Conservation (phyloP, 2,888 invertebrate species). For the Callyntrura sp. region DNA sequence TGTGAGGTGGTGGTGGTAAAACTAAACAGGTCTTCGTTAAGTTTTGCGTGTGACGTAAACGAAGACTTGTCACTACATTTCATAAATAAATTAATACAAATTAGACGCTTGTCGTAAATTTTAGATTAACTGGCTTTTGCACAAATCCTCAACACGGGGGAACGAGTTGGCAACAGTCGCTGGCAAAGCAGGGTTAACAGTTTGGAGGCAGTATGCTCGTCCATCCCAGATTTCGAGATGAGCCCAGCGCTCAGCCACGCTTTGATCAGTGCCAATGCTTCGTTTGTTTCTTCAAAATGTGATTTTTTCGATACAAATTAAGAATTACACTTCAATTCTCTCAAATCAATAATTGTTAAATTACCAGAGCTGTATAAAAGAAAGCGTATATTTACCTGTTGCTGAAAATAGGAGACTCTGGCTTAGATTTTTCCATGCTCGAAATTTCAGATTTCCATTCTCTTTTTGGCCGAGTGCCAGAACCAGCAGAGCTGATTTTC, state of each 20-base stretch:
- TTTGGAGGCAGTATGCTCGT: slow-evolving; percentile 66
- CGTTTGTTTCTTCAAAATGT: slow-evolving; percentile 29
- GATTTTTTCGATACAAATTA: neutral
- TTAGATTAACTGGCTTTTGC: neutral
- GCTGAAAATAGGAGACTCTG: slow-evolving; percentile 35
- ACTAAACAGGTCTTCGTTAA: too few relatives aligned
- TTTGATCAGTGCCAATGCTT: neutral
- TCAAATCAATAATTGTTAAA: neutral
- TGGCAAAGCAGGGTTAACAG: neutral
- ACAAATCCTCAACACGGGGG: slow-evolving; percentile 45
- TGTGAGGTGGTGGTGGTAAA: too few relatives aligned
- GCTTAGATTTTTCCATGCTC: neutral
- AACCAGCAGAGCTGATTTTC: too few relatives aligned
- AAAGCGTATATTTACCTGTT: slow-evolving; percentile 6
- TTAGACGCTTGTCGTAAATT: neutral
- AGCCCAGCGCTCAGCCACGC: neutral
- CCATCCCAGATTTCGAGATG: slow-evolving; percentile 68
- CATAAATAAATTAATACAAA: slow-evolving; percentile 6
- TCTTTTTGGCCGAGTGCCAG: neutral
- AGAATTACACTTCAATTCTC: neutral
- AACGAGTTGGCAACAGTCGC: slow-evolving; percentile 43
- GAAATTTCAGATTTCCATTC: neutral
- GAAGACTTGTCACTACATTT: neutral
- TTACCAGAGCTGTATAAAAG: neutral
- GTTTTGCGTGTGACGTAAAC: neutral